Base-by-base conservation (phyloP, 2,797 vertebrate species). In the Chelidonichthys spinosus region DNA sequence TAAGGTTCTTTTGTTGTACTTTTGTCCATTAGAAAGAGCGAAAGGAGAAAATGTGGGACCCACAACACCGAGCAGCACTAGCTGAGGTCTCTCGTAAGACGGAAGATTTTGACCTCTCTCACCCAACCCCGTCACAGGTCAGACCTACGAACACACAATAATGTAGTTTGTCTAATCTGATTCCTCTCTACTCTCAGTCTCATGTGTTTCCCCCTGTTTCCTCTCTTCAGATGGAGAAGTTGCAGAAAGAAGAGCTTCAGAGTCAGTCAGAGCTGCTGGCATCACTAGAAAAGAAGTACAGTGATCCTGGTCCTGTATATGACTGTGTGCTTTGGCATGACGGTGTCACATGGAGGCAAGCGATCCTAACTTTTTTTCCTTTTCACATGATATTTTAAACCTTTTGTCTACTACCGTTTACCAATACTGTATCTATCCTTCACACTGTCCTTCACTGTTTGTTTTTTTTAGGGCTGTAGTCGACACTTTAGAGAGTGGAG, bases 1-100 rank as follows among this genome's bases (percentile, higher is more conserved):
- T 37, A 53, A 62, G 0, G 2, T 17, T 11, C 4, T 67, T 65
- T 33, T 71, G 17, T 64, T 42, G 2, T 49, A 3, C 43, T 56
- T 1, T 79, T 67, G 32, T 59, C 40, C 52, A 9, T 6, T 90
- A 99, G 98, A 99, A 99, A 92, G 98, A 99, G 82, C 95, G 97
- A 42, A 99, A 98, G 87, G 98, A 99, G 85, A 99, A 99, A 84
- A 93, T 96, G 56, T 99, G 98, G 98, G 98, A 99, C 87, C 97
- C 98, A 4, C 80, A 95, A 71, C 98, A 99, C 83, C 95, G 98
- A 89, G 91, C 96, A 43, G 96, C 95, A 17, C 90, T 98, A 7
- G 97, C 98, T 54, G 97, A 99, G 63, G 97, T 96, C 49, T 97
- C 95, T 82, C 96, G 96, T 76, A 97, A 95, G 69, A 92, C 95